Evolutionary conservation across 2,113 vertebrate species (phyloP), one percentile per base, ranked within the genome.

Genomic region (Zapus hudsonius): DNA sequence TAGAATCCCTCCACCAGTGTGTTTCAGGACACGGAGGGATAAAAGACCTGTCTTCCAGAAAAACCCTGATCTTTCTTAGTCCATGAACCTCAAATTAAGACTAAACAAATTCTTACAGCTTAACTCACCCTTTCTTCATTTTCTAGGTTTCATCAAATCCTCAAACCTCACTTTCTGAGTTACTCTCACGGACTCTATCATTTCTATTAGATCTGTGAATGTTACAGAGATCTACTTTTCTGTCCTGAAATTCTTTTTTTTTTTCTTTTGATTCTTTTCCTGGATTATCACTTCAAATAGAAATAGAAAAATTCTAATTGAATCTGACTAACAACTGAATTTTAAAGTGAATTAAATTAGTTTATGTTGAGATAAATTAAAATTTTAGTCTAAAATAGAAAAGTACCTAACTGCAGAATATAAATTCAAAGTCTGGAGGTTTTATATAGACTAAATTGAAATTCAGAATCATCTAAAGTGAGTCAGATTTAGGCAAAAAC

Each of bases 391-490:
- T 84, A 29, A 92, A 95, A 79, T 80, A 74, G n/a, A 67, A 92
- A 92, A 72, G 8, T 33, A 74, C 36, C 59, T 96, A 61, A 87
- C n/a, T 69, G 47, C 63, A 25, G 15, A 83, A 80, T 91, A 89
- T 80, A 93, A 89, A 95, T 90, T 88, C 55, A 74, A 94, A 89
- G 59, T 83, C 38, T 79, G 81, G 72, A 29, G 57, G 74, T 83
- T 89, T 61, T 25, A 75, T 78, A 76, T 89, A 79, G 86, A 87
- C 84, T 90, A 67, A 85, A 85, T 95, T 93, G 86, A 93, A 93
- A 94, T 96, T 88, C 76, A 95, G 67, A 89, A 87, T 57, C 55
- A 87, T 91, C 55, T 92, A 61, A 94, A 92, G 92, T 87, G 61
- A 91, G 44, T 67, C 44, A 75, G 31, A 89, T 75, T 88, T 83